These are phyloP conservation scores for Tadarida brasiliensis DNA, from an alignment of 2,797 vertebrate species.

Conservation along the genomic window DNA sequence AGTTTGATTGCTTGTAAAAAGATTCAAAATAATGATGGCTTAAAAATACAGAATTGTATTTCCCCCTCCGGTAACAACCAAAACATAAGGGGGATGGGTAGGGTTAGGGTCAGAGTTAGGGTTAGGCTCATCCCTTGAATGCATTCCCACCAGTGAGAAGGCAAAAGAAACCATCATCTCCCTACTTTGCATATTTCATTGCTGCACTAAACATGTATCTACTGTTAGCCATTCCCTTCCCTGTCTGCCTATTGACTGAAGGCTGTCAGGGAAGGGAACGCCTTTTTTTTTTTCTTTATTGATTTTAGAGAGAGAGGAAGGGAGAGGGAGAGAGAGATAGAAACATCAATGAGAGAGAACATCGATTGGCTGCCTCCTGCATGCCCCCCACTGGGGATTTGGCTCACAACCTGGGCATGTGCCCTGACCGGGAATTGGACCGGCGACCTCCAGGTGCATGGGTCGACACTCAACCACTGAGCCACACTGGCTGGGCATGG, in stretches of 20 bases:
- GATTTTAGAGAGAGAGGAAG: too few species aligned
- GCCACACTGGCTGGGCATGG: too few species aligned
- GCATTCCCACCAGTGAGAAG: background rate
- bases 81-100: background rate
- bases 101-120: background rate
- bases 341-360: too few species aligned
- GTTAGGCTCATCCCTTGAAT: background rate
- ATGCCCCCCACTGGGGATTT: too few species aligned
- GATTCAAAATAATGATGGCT: background rate
- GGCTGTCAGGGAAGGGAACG: background rate
- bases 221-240: background rate
- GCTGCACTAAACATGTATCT: background rate
- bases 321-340: too few species aligned
- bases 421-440: too few species aligned
- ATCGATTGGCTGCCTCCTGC: too few species aligned
- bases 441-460: too few species aligned
- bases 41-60: background rate
- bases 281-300: too few species aligned
- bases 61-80: background rate
- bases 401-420: too few species aligned
- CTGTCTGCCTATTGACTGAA: background rate
- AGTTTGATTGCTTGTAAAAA: slow-evolving; percentile 33
- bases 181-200: background rate
- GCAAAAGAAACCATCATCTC: background rate
- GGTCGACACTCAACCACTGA: too few species aligned